phyloP scores from a whole-genome alignment of 1,140 invertebrate genomes.

The Pantala flavescens region DNA sequence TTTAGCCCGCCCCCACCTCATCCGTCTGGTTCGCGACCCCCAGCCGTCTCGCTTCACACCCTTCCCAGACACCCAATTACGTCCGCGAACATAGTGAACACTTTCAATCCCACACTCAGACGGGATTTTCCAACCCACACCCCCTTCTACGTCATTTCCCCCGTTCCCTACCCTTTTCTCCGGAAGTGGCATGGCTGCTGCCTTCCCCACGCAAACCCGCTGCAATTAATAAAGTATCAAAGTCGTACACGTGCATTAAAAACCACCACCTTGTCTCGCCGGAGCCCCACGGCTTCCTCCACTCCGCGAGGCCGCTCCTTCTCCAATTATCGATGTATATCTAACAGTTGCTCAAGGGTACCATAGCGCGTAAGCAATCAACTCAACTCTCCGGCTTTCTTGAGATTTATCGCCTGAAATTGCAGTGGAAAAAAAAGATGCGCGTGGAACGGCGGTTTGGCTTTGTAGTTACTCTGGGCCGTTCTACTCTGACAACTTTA shows the following conservation, averaged over 20 bases:
- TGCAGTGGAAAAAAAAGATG: neutral
- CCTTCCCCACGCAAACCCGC: neutral
- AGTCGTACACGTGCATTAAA: neutral
- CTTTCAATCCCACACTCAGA: conserved; percentile 5
- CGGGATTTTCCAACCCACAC: neutral
- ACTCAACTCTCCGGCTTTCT: neutral
- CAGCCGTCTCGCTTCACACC: neutral
- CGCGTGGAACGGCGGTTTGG: neutral
- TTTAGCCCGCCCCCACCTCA: neutral
- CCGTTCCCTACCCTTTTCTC: neutral
- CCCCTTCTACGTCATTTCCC: neutral
- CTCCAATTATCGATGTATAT: neutral
- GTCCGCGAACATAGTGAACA: neutral
- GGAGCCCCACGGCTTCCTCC: neutral
- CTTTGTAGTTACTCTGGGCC: neutral
- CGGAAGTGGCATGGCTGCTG: neutral
- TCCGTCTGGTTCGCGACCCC: neutral
- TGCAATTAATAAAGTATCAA: conserved; percentile 10
- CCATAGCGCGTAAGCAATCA: neutral
- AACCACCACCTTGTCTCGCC: neutral
- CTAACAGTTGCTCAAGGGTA: neutral
- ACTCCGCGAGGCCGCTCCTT: neutral
- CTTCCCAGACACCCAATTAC: neutral
- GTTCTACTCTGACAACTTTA: too few relatives aligned
- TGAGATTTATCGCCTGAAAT: conserved; percentile 6